phyloP scores from a whole-genome alignment of 2,797 vertebrate genomes.

The Myotis vivesi region DNA sequence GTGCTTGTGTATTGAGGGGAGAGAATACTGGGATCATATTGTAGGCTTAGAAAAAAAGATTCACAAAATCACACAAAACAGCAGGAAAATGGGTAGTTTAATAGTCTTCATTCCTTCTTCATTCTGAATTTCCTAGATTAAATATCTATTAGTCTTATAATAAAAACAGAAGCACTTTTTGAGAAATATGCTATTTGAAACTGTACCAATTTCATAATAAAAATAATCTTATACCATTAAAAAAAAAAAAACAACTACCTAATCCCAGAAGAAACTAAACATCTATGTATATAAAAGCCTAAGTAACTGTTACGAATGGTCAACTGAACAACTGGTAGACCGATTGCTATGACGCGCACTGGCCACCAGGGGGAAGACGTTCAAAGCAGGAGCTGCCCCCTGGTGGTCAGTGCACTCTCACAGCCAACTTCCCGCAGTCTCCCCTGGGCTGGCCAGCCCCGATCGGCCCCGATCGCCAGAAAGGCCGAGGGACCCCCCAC shows the following conservation, averaged over 20 bases:
- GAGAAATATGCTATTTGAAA: constrained; percentile 34
- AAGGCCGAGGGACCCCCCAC: no score
- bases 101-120: background rate
- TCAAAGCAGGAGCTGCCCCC: no score
- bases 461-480: fast-evolving
- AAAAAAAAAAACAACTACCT: constrained; percentile 45
- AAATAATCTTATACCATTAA: constrained; percentile 14
- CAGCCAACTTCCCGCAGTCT: no score
- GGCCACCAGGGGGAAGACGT: no score
- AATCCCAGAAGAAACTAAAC: constrained; percentile 56
- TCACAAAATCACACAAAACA: background rate
- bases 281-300: background rate
- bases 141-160: constrained; percentile 56
- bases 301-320: no score
- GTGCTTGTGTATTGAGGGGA: background rate
- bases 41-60: background rate
- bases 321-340: no score
- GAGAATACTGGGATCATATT: background rate
- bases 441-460: fast-evolving
- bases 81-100: background rate
- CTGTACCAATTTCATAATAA: background rate
- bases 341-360: no score
- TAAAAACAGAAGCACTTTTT: constrained; percentile 37
- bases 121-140: constrained; percentile 37
- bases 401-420: no score